These are phyloP conservation scores for Menura novaehollandiae DNA, from an alignment of 2,113 vertebrate genomes.

Conservation along the genomic window DNA sequence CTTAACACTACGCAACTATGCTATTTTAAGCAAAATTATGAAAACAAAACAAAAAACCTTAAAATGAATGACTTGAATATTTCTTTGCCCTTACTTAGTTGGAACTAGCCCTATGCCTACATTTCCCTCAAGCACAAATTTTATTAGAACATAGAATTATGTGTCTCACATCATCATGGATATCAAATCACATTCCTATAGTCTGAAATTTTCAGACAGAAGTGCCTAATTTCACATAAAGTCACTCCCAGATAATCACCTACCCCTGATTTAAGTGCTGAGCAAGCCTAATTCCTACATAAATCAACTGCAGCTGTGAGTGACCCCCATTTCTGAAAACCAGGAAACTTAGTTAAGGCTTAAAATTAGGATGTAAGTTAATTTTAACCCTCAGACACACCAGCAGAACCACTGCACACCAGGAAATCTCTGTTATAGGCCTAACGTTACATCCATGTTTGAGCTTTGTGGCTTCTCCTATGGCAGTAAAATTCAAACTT, in stretches of 20 bases:
- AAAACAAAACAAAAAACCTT: not conserved
- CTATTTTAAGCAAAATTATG: not conserved
- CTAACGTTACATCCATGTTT: not conserved
- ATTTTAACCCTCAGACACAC: not conserved
- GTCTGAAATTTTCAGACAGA: not conserved
- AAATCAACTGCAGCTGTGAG: conserved; percentile 22
- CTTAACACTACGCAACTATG: not conserved
- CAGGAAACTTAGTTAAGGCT: not conserved
- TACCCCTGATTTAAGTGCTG: not conserved
- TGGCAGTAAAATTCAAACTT: not conserved
- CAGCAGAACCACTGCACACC: not conserved
- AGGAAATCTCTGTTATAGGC: not conserved
- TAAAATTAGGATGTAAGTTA: not conserved
- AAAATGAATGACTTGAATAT: not conserved
- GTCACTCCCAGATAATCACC: not conserved
- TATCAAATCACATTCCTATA: not conserved
- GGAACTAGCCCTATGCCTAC: not conserved
- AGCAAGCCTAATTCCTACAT: conserved; percentile 12
- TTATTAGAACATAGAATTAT: not conserved
- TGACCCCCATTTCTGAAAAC: not conserved
- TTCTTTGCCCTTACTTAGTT: not conserved
- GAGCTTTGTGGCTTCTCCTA: not conserved
- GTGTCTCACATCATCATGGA: not conserved
- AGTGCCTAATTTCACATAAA: not conserved
- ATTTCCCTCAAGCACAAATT: not conserved